Percentiles rank a stretch among this genome's conserved stretches.
Conservation (phyloP, 2,797 vertebrate genomes). For the Remorina albescens region DNA sequence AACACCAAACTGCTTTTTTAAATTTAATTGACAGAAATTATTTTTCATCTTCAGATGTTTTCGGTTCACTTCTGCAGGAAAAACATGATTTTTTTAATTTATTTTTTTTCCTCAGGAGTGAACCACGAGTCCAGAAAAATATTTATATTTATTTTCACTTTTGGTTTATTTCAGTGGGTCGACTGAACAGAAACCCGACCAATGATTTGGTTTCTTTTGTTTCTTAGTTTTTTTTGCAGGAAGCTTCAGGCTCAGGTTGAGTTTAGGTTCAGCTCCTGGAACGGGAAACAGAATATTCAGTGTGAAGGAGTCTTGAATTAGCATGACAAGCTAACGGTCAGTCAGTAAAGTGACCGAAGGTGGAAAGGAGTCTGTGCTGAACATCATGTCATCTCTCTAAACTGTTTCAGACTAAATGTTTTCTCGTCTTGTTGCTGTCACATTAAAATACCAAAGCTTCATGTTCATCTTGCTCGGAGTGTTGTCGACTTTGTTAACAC, state of each 20-base stretch:
- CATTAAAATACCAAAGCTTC: constrained; percentile 67
- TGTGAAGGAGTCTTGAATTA: neutral
- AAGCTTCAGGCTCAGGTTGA: neutral
- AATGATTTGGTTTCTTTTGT: too few relatives aligned
- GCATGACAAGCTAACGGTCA: neutral
- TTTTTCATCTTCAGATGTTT: too few relatives aligned
- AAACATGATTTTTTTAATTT: too few relatives aligned
- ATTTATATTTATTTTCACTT: too few relatives aligned
- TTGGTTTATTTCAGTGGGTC: too few relatives aligned
- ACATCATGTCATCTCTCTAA: constrained; percentile 35
- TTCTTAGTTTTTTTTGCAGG: neutral
- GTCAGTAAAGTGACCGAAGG: too few relatives aligned
- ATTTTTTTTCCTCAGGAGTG: too few relatives aligned
- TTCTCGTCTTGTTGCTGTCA: constrained; percentile 43
- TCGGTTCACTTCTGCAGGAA: too few relatives aligned
- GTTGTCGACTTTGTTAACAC: constrained; percentile 31
- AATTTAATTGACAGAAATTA: too few relatives aligned
- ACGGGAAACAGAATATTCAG: neutral
- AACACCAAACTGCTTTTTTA: too few relatives aligned
- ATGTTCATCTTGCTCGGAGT: constrained; percentile 31
- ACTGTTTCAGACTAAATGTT: constrained; percentile 36
- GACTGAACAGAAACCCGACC: too few relatives aligned
- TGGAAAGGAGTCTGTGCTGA: constrained; percentile 19
- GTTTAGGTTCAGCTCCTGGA: neutral
- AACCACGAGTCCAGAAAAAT: too few relatives aligned